phyloP scores from a whole-genome alignment of 2,113 vertebrate species.

The Poecile atricapillus region DNA sequence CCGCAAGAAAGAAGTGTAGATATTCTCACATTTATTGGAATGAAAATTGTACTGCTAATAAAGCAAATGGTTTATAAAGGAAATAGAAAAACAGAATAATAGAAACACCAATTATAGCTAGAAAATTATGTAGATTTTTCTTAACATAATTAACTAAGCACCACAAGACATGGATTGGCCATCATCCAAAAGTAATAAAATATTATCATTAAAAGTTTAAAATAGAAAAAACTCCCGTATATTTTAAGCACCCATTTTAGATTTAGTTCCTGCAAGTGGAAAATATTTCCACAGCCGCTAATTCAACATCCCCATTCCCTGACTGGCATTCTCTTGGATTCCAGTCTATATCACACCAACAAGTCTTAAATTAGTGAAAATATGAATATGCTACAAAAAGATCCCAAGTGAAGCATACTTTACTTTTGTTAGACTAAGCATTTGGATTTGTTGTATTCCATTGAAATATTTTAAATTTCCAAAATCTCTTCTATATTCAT shows the following conservation, averaged over 20 bases:
- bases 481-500: not conserved
- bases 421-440: not conserved
- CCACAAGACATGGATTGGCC: not conserved
- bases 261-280: not conserved
- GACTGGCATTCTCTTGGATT: not conserved
- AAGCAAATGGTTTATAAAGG: not conserved
- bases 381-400: not conserved
- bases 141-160: not conserved
- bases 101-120: not conserved
- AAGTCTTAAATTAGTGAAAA: not conserved
- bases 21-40: not conserved
- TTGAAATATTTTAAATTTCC: not conserved
- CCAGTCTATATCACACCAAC: not conserved
- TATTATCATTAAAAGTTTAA: not conserved
- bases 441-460: not conserved
- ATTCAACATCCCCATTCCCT: not conserved
- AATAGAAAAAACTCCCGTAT: not conserved
- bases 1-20: not conserved
- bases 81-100: not conserved
- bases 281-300: not conserved
- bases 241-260: not conserved
- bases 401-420: not conserved
- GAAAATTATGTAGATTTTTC: conserved; percentile 5
- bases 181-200: not conserved
- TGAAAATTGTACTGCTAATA: not conserved